Base-by-base conservation (phyloP, 1,140 invertebrate genomes). In the Magallana angulata region DNA sequence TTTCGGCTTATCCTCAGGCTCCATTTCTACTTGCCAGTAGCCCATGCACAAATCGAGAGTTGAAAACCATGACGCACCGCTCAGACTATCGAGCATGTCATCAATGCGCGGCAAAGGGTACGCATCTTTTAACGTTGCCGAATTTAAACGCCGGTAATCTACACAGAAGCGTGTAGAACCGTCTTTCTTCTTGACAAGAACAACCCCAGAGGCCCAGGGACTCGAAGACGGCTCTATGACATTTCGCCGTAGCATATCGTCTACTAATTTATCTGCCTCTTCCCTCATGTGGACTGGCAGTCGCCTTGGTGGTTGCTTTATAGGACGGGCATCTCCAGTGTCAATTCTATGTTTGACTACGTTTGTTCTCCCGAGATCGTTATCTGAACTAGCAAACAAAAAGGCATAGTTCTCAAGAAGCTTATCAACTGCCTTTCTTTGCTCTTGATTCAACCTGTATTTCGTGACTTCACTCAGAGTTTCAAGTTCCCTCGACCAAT, bases 331-430 rank as follows among this genome's bases (percentile, higher is more conserved):
- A 81, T 81, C 36, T 14, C 85, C 87, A 12, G 87, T 88, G 12
- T 88, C 48, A 18, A 85, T 85, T 11, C 12, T 48, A 85, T 85
- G 64, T 58, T 86, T 76, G 14, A 36, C 88, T 71, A 87, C 58
- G 18, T 57, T 36, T 16, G 81, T 84, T 18, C 59, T 48, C 8
- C 85, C 81, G 7, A 89, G 16, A 36, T 89, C 88, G 24, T 36
- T 58, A n/a, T 68, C 64, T 30, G 83, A 85, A 30, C 84, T 84
- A 14, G 88, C 82, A 80, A 89, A 84, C 9, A 64, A 85, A 18
- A 76, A 18, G 62, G 30, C 48, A 81, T 85, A 85, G 59, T 85
- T 64, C 5, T 30, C 57, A 12, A 85, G 48, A 8, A 88, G 81
- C 11, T 16, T 7, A n/a, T 68, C 60, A 0, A 62, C 8, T 62